Base-by-base conservation (phyloP, 2,888 invertebrate genomes). In the Antitype chi region DNA sequence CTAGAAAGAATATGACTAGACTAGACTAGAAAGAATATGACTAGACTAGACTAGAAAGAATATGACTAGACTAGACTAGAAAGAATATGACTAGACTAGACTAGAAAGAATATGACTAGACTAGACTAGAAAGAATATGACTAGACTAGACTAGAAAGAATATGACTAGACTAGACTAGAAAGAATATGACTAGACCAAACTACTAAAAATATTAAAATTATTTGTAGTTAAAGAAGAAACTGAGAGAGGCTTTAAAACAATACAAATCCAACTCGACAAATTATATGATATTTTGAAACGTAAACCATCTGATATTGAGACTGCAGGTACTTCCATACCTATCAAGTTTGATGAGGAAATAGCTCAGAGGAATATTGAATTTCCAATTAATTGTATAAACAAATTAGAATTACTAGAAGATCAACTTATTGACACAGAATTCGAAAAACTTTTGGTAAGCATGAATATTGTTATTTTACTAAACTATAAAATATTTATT, bases 391-490 rank as follows among this genome's bases (percentile, higher is more conserved):
- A 70, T 70, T 60, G n/a, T 70, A 47, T 70, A 70, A 60, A 70
- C 11, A 60, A 70, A 2, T 60, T 57, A 68, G 52, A 70, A 70
- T 70, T 70, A 70, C 49, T 60, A 70, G 70, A 70, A 70, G 70
- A 82, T 89, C 87, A 64, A 87, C 85, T 73, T 78, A 68, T 23
- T 70, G 57, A 70, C 57, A 23, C 69, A 23, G 57, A 70, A 4
- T 70, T 57, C 69, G 57, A 70, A 70, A 70, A 70, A 6, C 13
- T 70, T 70, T 70, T 70, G 69, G 57, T 70, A 38, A 38, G 38
- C 6, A 43, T 57, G 25, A 4, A 52, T 52, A 32, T 23, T 32
- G 15, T 23, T 4, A 67, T 67, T 52, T 67, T 67, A 52, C 8
- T 38, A 4, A n/a, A 57, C 57, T 57, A 25, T 25, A 57, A 55